Conservation (phyloP, 2,888 invertebrate genomes). For the Callimorpha dominula region DNA sequence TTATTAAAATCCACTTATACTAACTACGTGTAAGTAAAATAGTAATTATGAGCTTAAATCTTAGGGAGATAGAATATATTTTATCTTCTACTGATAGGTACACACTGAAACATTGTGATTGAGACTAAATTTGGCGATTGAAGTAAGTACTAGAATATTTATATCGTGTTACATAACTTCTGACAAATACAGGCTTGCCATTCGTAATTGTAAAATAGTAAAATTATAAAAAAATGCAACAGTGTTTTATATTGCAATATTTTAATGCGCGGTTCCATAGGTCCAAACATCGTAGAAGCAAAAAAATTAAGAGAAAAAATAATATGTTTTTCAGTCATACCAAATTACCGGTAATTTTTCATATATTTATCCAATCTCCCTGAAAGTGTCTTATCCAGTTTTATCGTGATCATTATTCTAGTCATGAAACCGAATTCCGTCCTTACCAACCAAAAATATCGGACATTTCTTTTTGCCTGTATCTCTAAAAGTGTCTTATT, state of each 20-base stretch:
- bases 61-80: constrained; percentile 54
- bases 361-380: background rate
- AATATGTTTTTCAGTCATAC: background rate
- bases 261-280: no score
- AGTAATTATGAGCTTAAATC: constrained; percentile 45
- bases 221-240: no score
- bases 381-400: background rate
- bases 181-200: constrained; percentile 80
- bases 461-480: no score
- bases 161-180: constrained; percentile 63
- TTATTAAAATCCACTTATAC: constrained; percentile 57
- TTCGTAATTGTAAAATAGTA: background rate
- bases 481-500: no score
- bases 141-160: constrained; percentile 43
- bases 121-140: constrained; percentile 57
- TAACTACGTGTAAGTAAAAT: constrained; percentile 60
- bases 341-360: background rate
- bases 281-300: no score
- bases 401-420: no score
- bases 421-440: no score
- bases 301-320: background rate
- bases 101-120: constrained; percentile 57
- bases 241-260: no score
- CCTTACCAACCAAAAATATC: no score
- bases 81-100: constrained; percentile 51